phyloP scores from a whole-genome alignment of 2,797 vertebrate genomes.

The Sebastes minor region DNA sequence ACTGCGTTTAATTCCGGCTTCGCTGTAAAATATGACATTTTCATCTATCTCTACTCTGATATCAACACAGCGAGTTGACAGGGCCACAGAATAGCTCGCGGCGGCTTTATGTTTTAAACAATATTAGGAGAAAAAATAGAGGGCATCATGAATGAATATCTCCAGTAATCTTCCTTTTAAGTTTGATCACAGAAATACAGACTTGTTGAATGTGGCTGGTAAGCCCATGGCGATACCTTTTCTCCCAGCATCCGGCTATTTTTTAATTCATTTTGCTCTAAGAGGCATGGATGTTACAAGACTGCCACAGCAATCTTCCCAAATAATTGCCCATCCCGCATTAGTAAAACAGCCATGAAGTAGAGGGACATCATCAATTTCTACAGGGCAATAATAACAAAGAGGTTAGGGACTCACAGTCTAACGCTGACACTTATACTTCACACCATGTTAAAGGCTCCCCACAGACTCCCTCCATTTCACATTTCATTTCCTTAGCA shows the following conservation, averaged over 20 bases:
- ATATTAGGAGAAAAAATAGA: constrained; percentile 34
- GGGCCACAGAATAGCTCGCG: constrained; percentile 20
- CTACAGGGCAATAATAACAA: constrained; percentile 71
- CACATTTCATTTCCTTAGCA: constrained; percentile 49
- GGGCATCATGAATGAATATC: constrained; percentile 23
- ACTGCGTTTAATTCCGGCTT: constrained; percentile 32
- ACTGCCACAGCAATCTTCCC: constrained; percentile 46
- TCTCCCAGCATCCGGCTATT: constrained; percentile 11
- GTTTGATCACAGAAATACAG: constrained; percentile 36
- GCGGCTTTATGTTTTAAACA: constrained; percentile 21
- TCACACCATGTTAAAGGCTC: constrained; percentile 63
- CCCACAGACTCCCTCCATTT: constrained; percentile 29
- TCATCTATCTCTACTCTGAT: constrained; percentile 40
- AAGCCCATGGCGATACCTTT: constrained; percentile 26
- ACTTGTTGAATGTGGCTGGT: constrained; percentile 36
- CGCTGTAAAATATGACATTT: constrained; percentile 49
- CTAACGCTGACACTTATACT: constrained; percentile 54
- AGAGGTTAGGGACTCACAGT: constrained; percentile 56
- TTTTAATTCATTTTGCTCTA: constrained; percentile 61
- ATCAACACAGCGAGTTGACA: constrained; percentile 31
- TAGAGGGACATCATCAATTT: constrained; percentile 72
- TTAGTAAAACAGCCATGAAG: constrained; percentile 77
- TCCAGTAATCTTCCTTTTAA: constrained; percentile 40
- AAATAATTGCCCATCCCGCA: constrained; percentile 68
- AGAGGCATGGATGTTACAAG: constrained; percentile 64